Conservation (phyloP, 2,113 vertebrate genomes). For the Hippolais icterina region DNA sequence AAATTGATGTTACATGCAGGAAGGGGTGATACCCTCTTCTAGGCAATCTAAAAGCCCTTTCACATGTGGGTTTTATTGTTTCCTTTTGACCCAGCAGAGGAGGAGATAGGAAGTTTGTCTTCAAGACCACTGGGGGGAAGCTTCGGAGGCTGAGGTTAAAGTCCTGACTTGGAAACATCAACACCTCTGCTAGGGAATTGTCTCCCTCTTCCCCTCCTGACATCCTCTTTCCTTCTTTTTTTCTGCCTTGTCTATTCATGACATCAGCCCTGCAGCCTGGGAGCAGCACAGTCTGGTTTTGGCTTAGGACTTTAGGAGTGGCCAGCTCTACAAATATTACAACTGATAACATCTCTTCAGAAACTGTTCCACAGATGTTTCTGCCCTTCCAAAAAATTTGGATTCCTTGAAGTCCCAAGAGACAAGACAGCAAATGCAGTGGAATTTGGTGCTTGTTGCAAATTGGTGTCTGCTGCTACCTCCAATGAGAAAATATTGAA, state of each 20-base stretch:
- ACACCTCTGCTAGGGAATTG: not conserved
- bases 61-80: not conserved
- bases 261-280: not conserved
- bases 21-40: not conserved
- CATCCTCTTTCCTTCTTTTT: not conserved
- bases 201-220: not conserved
- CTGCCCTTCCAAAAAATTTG: not conserved
- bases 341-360: not conserved
- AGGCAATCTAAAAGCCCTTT: not conserved
- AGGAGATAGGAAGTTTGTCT: not conserved
- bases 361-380: not conserved
- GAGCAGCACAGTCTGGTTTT: not conserved
- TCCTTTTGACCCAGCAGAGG: not conserved
- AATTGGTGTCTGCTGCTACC: not conserved
- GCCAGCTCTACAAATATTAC: not conserved
- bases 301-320: not conserved
- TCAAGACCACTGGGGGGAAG: not conserved
- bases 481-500: not conserved
- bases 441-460: not conserved
- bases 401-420: not conserved
- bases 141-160: not conserved
- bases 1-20: not conserved
- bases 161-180: not conserved
- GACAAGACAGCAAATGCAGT: not conserved
- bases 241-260: not conserved